Evolutionary conservation across 2,888 invertebrate species (phyloP).

Genomic region (Oscheius sp.): DNA sequence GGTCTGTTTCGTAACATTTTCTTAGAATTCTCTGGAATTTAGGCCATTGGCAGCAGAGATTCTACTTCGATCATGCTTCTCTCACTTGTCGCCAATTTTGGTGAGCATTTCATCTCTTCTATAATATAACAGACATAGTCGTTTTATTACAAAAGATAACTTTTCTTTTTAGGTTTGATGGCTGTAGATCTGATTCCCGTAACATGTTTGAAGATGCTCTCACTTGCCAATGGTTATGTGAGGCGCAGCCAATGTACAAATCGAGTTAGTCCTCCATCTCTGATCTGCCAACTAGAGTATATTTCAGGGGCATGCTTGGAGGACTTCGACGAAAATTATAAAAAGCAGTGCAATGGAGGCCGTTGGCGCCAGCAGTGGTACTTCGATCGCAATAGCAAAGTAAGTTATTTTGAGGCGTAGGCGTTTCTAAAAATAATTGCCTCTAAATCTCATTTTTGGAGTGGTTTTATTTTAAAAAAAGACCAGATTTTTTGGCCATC

Average conservation of each 20-base stretch:
- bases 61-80: conserved; percentile 66
- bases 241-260: conserved; percentile 64
- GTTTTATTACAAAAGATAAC: not conserved
- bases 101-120: conserved; percentile 54
- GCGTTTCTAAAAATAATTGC: not conserved
- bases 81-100: conserved; percentile 62
- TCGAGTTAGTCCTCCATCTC: conserved; percentile 45
- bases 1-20: conserved; percentile 49
- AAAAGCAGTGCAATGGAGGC: conserved; percentile 68
- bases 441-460: not conserved
- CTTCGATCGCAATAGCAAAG: conserved; percentile 58
- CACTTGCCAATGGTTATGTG: conserved; percentile 69
- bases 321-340: conserved; percentile 64
- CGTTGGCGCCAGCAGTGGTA: conserved; percentile 66
- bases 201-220: conserved; percentile 68
- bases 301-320: conserved; percentile 62
- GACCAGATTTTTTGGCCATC: not conserved
- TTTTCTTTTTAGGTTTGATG: conserved; percentile 30
- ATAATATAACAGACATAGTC: conserved; percentile 34
- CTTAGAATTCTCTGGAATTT: conserved; percentile 1
- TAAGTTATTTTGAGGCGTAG: conserved; percentile 8
- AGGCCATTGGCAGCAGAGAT: conserved; percentile 68
- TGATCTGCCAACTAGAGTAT: not conserved
- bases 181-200: conserved; percentile 46
- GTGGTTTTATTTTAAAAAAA: not conserved